Evolutionary conservation across 2,888 invertebrate genomes (phyloP), one percentile per base, ranked within the genome.

Genomic region (Tanypteryx hageni): DNA sequence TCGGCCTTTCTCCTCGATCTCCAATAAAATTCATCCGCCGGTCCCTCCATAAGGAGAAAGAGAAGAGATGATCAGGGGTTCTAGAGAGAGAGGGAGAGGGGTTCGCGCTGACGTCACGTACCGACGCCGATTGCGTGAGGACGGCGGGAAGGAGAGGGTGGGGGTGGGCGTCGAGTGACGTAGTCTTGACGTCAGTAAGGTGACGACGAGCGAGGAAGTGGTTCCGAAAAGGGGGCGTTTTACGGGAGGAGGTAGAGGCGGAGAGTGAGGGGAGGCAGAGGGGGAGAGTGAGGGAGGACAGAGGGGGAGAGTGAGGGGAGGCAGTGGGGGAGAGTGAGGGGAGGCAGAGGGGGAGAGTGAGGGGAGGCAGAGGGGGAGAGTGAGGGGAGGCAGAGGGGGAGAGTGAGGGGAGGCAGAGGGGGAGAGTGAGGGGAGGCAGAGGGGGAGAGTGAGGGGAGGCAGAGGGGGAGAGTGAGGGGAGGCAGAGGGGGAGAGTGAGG

Each of bases 51-150:
- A 68, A 86, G 86, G 64, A 89, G 89, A 76, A 76, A 64, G 44
- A 64, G 64, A 44, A 89, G 44, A 89, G 89, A 89, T 89, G 89
- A 89, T 89, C 89, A 68, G 64, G 89, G 89, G 89, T 64, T 58
- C 64, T 44, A 31, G 64, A 89, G 89, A 27, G 64, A 61, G 59
- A 89, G n/a, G 18, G 86, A 18, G 89, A 59, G 18, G n/a, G 86
- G 89, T 27, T 61, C 86, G 64, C 44, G 31, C 89, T 89, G 89
- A 89, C 89, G 89, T 89, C 89, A 89, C 61, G 89, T 68, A 56
- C 68, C 89, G 89, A 89, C 89, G 89, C 89, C 68, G 89, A 89
- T 89, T 89, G 89, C 64, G 89, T 89, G 89, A 89, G 89, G 89
- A 89, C 64, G 83, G 22, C 16, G 86, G 86, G 13, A 16, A 8